Base-by-base conservation (phyloP, 2,888 invertebrate species). In the Linhomoeus sp. region DNA sequence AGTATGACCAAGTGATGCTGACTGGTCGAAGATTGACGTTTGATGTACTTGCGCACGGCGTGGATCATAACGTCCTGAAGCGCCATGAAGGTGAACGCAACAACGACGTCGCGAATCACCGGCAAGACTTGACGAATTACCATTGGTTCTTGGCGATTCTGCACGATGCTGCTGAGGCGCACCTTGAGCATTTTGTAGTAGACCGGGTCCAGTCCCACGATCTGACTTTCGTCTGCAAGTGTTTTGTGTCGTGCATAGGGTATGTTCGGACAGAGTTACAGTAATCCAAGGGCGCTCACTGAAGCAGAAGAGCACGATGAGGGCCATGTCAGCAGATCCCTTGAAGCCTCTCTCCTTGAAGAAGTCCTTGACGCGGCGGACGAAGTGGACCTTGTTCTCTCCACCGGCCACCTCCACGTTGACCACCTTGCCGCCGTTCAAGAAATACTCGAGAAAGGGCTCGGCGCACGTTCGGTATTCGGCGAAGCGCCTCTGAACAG, bases 131-230 rank as follows among this genome's bases (percentile, higher is more conserved):
- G n/a, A n/a, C n/a, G n/a, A n/a, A 12, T 43, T 24, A 43, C 44
- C 17, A 45, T 14, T 2, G 38, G 15, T 7, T 46, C 36, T 2
- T 22, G 3, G 2, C 19, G 7, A 12, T 41, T 24, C 20, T 15
- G 5, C 5, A 46, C 20, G 41, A 47, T 43, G n/a, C 43, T 23
- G 33, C 47, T 47, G 19, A 47, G 44, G 15, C 41, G 24, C 12
- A 44, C 36, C 26, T 47, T 47, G 44, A 40, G 40, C 47, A 47
- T 47, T 35, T 41, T 38, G 25, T 47, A 47, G 37, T 47, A 44
- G 36, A 26, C 19, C 14, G 44, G 9, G 37, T 47, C 47, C 19
- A 47, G 41, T n/a, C 47, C 47, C 2, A 17, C 36, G 2, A 47
- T 19, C 17, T 33, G 37, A 3, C 20, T 25, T 3, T 43, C 43